Percentiles rank a stretch among this genome's conserved stretches.
These are phyloP conservation scores for Pristionchus pacificus DNA, from an alignment of 1,140 invertebrate species.

Conservation along the genomic window DNA sequence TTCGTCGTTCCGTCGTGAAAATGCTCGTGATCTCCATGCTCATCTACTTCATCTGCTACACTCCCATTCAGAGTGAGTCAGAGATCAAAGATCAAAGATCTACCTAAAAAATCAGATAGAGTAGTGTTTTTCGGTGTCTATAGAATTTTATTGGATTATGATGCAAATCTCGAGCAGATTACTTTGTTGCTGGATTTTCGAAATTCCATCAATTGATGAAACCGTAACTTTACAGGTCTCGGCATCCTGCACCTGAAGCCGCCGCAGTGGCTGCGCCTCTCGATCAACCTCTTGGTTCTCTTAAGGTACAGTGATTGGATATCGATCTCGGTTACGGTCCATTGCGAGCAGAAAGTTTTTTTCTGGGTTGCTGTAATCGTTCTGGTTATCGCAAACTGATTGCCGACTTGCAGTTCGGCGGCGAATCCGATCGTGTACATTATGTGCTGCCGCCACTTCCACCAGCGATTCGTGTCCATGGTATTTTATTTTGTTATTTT, in stretches of 20 bases:
- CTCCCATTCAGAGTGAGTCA: constrained; percentile 35
- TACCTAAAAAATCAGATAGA: background rate
- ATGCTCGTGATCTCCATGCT: constrained; percentile 42
- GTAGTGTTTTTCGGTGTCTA: constrained; percentile 23
- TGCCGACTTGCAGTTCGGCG: constrained; percentile 25
- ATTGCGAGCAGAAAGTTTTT: no score
- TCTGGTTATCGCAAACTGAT: background rate
- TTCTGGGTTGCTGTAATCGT: constrained; percentile 4
- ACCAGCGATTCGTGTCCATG: constrained; percentile 14
- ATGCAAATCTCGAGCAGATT: constrained; percentile 24
- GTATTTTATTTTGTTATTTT: background rate
- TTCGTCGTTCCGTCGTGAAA: constrained; percentile 33
- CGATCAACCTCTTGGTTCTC: no score
- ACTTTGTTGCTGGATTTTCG: constrained; percentile 28
- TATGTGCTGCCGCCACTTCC: constrained; percentile 37
- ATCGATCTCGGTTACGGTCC: no score
- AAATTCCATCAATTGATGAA: no score
- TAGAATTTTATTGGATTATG: constrained; percentile 6
- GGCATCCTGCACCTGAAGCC: no score
- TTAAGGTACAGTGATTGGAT: no score
- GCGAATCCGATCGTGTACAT: constrained; percentile 36
- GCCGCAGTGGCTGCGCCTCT: no score
- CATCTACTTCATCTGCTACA: constrained; percentile 35
- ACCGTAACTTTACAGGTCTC: background rate
- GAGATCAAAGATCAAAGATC: background rate